Base-by-base conservation (phyloP, 2,888 invertebrate genomes). In the Rugalucina vietnamica region DNA sequence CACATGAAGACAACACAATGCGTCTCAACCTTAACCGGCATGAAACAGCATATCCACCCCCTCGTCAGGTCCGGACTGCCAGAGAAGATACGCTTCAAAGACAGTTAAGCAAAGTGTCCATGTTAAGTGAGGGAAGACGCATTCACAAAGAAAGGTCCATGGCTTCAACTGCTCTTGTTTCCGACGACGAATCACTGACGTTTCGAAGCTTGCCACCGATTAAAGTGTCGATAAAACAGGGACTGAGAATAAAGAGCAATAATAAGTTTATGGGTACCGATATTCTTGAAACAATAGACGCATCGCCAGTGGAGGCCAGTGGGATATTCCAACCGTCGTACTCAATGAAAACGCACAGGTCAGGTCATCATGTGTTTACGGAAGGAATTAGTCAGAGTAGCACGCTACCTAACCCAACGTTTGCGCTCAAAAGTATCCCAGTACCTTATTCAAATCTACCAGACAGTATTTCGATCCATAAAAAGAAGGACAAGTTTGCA, bases 361-460 rank as follows among this genome's bases (percentile, higher is more conserved):
- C 81, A n/a, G 88, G 86, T n/a, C 77, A 81, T 36, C 87, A 84
- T 21, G 85, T 90, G 5, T 91, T 91, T 76, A 91, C 90, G 0
- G 91, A 91, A 71, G 91, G 91, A 1, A 88, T 91, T 18, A 91
- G 91, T 73, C 89, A 89, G 21, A 88, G 85, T n/a, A 91, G 91
- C 65, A 85, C 82, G 69, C 73, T 76, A 12, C 86, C 81, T 2
- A 86, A 87, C 14, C 90, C 90, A 0, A 82, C 88, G 0, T 89
- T 91, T 75, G 78, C 88, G 1, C 60, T 91, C 21, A 87, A 89
- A 21, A 82, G 88, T 70, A 81, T 86, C 3, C 87, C 79, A 69
- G 89, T 91, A 32, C 82, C 89, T 14, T 86, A 89, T 43, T 88
- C 91, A 27, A 91, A 91, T 82, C 76, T 91, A 24, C 91, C 91